Conservation (phyloP, 2,888 invertebrate species). For the Andrena praecox region DNA sequence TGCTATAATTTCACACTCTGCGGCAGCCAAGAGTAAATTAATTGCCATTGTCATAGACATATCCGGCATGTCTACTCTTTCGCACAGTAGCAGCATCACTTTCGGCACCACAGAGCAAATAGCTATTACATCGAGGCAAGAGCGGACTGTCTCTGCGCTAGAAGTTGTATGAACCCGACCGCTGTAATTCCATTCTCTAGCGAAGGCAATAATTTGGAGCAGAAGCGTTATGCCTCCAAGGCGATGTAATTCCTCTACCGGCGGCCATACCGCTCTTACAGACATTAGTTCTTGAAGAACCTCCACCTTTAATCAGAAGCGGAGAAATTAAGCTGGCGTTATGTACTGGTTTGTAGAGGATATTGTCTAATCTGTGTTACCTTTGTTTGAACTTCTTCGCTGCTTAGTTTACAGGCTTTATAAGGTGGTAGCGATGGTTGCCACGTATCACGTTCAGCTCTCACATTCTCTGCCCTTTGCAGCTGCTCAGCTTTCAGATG, state of each 20-base stretch:
- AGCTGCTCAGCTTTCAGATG: slow-evolving; percentile 91
- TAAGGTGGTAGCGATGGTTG: slow-evolving; percentile 84
- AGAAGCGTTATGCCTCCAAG: slow-evolving; percentile 93
- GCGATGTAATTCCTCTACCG: slow-evolving; percentile 94
- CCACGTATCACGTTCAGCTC: slow-evolving; percentile 81
- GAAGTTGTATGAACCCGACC: slow-evolving; percentile 86
- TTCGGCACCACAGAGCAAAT: slow-evolving; percentile 96
- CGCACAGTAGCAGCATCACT: slow-evolving; percentile 90
- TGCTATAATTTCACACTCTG: slow-evolving; percentile 95
- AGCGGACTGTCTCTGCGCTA: slow-evolving; percentile 92
- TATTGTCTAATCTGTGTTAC: slow-evolving; percentile 16
- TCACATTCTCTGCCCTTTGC: slow-evolving; percentile 87
- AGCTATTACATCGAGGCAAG: slow-evolving; percentile 94
- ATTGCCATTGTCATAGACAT: slow-evolving; percentile 89
- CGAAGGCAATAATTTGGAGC: slow-evolving; percentile 94
- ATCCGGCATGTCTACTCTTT: slow-evolving; percentile 92
- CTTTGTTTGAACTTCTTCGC: slow-evolving; percentile 94
- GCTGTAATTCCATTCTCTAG: slow-evolving; percentile 96
- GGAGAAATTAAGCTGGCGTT: neutral
- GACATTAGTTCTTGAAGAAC: slow-evolving; percentile 91
- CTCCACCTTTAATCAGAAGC: slow-evolving; percentile 86
- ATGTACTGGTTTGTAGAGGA: neutral
- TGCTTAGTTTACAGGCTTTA: slow-evolving; percentile 87
- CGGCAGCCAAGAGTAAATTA: slow-evolving; percentile 86
- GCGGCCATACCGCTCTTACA: slow-evolving; percentile 92